Evolutionary conservation across 2,888 invertebrate species (phyloP).

Genomic region (Ferdinandea cuprea): DNA sequence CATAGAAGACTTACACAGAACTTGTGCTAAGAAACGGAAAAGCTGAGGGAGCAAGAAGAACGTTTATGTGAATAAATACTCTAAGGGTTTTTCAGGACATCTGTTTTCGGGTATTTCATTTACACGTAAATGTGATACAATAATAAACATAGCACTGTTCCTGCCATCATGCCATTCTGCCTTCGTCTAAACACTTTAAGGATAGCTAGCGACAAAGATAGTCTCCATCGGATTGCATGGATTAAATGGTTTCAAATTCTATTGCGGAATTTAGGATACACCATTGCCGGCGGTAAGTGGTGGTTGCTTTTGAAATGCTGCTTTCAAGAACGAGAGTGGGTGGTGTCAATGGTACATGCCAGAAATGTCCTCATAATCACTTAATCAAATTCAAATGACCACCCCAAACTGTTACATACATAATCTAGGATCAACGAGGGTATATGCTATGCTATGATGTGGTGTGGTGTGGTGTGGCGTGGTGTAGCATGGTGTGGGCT

Average conservation of each 20-base stretch:
- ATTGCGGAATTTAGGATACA: slow-evolving; percentile 55
- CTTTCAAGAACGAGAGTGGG: slow-evolving; percentile 17
- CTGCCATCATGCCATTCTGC: slow-evolving; percentile 2
- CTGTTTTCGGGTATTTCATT: slow-evolving; percentile 74
- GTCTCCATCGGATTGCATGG: slow-evolving; percentile 62
- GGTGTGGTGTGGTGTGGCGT: too few relatives aligned
- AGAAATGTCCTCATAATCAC: slow-evolving; percentile 68
- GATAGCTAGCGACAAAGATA: slow-evolving; percentile 46
- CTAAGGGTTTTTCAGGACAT: slow-evolving; percentile 67
- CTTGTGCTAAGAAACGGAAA: slow-evolving; percentile 48
- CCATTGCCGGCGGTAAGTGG: slow-evolving; percentile 19
- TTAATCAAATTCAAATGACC: slow-evolving; percentile 74
- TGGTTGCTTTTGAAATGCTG: too few relatives aligned
- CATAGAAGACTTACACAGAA: slow-evolving; percentile 41
- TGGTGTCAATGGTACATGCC: slow-evolving; percentile 58
- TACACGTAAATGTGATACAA: slow-evolving; percentile 74
- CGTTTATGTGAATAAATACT: slow-evolving; percentile 68
- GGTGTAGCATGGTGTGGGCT: slow-evolving; percentile 9
- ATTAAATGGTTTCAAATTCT: slow-evolving; percentile 68
- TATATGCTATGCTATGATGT: too few relatives aligned
- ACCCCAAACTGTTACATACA: slow-evolving; percentile 50
- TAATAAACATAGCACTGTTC: slow-evolving; percentile 62
- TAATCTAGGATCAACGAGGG: slow-evolving; percentile 47
- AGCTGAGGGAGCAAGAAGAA: slow-evolving; percentile 6
- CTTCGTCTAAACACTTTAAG: slow-evolving; percentile 43